These are phyloP conservation scores for Caenorhabditis becei DNA, from an alignment of 2,888 invertebrate genomes.

Conservation along the genomic window DNA sequence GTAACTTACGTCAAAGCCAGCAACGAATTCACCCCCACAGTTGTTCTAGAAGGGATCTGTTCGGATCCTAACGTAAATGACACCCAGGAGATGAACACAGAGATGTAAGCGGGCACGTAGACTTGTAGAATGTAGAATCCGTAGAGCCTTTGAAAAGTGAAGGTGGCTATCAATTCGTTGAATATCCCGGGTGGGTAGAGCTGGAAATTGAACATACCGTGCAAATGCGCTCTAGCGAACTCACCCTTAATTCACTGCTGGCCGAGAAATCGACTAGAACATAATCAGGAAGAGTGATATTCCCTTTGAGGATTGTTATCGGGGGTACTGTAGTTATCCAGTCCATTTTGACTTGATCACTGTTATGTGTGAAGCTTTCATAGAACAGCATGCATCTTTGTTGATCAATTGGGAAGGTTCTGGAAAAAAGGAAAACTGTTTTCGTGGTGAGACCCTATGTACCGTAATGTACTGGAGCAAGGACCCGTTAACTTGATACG, in stretches of 20 bases:
- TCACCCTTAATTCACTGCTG: constrained; percentile 72
- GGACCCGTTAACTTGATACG: constrained; percentile 73
- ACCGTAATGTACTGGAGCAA: constrained; percentile 69
- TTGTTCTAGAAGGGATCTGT: constrained; percentile 81
- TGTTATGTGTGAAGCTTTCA: constrained; percentile 81
- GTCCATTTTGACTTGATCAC: constrained; percentile 76
- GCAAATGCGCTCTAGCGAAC: constrained; percentile 8
- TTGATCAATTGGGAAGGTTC: constrained; percentile 71
- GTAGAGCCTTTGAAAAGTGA: constrained; percentile 81
- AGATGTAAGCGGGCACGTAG: constrained; percentile 81
- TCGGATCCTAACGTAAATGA: constrained; percentile 81
- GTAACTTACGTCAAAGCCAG: constrained; percentile 74
- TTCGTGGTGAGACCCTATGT: not conserved
- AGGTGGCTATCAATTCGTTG: constrained; percentile 81
- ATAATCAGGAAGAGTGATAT: constrained; percentile 81
- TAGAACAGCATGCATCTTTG: constrained; percentile 79
- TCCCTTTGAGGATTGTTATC: constrained; percentile 79
- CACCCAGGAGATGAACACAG: constrained; percentile 81
- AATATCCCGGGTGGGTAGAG: constrained; percentile 81
- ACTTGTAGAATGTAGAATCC: constrained; percentile 81
- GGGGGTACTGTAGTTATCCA: constrained; percentile 78
- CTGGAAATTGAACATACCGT: too few species aligned
- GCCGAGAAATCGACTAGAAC: constrained; percentile 78
- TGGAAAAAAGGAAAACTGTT: constrained; percentile 16
- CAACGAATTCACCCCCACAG: constrained; percentile 81